Base-by-base conservation (phyloP, 2,797 vertebrate species). In the Chrysocyon brachyurus region DNA sequence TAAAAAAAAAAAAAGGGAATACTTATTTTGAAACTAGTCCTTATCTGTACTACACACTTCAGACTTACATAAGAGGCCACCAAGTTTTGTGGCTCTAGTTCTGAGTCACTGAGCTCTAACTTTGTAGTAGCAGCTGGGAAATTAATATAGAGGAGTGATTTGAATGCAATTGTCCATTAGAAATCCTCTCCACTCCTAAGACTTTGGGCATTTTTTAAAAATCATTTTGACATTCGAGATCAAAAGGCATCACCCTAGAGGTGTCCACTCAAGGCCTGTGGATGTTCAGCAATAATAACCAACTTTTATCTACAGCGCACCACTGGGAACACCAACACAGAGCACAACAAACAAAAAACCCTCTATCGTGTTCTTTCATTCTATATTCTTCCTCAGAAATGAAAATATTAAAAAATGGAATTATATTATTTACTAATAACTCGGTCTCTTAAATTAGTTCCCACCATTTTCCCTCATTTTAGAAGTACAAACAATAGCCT, bases 311-410 rank as follows among this genome's bases (percentile, higher is more conserved):
- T 70, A 16, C 4, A 66, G 6, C 21, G 40, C 6, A 75, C 22
- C 31, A 15, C 12, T n/a, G 63, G 59, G 33, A 56, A 73, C 5
- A 64, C 33, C 21, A 52, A 63, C 11, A 40, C 14, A 83, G 87
- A 72, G 33, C 8, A 79, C 77, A 93, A 17, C 15, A 66, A 83
- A 52, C 33, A 72, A 68, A 68, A 87, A 87, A 15, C 11, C 0
- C 14, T 83, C 33, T 46, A 0, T 31, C 12, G 4, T 22, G 15
- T 40, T 73, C 59, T 15, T 94, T 68, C 24, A 10, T 88, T 73
- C 40, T 91, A 1, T 33, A 68, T n/a, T 91, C n/a, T 75, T 89
- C 26, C 46, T 91, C 12, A 90, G 81, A 97, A 94, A 72, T 14
- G 2, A 10, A 78, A 61, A 26, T 22, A 46, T 24, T 46, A 72